Conservation (phyloP, 2,113 vertebrate genomes). For the Scatophagus argus region DNA sequence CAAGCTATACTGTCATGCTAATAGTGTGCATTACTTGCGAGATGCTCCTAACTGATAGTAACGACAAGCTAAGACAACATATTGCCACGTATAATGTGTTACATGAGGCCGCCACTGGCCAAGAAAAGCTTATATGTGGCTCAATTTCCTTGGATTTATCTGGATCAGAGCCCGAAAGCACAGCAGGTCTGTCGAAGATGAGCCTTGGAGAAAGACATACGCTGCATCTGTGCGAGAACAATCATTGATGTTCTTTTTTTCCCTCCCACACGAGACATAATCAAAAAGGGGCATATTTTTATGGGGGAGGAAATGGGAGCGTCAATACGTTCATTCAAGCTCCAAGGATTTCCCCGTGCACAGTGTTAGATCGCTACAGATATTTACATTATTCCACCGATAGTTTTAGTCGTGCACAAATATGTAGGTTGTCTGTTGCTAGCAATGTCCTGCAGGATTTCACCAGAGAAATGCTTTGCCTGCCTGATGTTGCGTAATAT, state of each 20-base stretch:
- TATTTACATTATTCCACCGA: constrained; percentile 12
- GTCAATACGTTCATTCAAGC: constrained; percentile 44
- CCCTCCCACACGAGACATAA: constrained; percentile 49
- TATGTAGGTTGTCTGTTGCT: constrained; percentile 28
- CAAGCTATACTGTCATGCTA: constrained; percentile 30
- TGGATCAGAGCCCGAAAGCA: constrained; percentile 35
- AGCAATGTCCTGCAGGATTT: constrained; percentile 32
- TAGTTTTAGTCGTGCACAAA: constrained; percentile 20
- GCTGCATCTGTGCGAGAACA: constrained; percentile 33
- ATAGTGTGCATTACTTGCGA: constrained; percentile 33
- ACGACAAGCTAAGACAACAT: constrained; percentile 13
- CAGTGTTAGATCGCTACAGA: background rate
- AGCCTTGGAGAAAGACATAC: constrained; percentile 11
- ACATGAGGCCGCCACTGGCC: background rate
- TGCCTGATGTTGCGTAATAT: constrained; percentile 70
- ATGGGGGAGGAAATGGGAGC: constrained; percentile 43
- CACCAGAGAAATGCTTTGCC: constrained; percentile 38
- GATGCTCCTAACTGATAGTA: constrained; percentile 44
- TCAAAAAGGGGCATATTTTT: constrained; percentile 53
- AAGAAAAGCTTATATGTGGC: background rate
- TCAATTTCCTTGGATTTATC: constrained; percentile 26
- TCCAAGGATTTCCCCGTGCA: constrained; percentile 36
- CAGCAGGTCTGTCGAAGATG: constrained; percentile 9
- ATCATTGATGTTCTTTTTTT: constrained; percentile 54
- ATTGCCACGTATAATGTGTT: constrained; percentile 4